Evolutionary conservation across 2,888 invertebrate species (phyloP), one percentile per base, ranked within the genome.

Genomic region (Eucera pruinosa): DNA sequence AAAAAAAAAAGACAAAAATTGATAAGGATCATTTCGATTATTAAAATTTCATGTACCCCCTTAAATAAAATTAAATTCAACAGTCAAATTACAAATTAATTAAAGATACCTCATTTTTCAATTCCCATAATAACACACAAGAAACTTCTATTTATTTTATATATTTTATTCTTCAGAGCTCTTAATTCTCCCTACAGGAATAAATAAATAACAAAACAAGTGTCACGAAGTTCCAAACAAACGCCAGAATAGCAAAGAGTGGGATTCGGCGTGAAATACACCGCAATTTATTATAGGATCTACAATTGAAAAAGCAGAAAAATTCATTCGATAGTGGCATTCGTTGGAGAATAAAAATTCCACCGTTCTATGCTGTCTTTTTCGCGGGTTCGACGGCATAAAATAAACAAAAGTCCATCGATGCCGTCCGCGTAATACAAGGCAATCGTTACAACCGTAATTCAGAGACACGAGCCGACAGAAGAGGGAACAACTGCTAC

Each of bases 391-490:
- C 47, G 48, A 39, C 11, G 33, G 25, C 23, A 41, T 41, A 20
- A 61, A 68, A 52, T 64, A 57, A 57, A 67, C 41, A 67, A 73
- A 73, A 67, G 27, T 54, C 39, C 33, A 60, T 45, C 13, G 43
- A 43, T n/a, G 5, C 64, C 41, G 30, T 13, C 25, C 58, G 41
- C 52, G 68, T 67, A 70, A 70, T 52, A 64, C 41, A 64, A 57
- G 70, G 39, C 55, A 57, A 58, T 74, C 70, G 66, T 76, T 76
- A 70, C 76, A 76, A 66, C 66, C 78, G 76, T 70, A 70, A 78
- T 76, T 69, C 76, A 70, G 41, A 50, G 15, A 41, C 55, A 36
- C 36, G 55, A 11, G 13, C 18, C 58, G 68, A 45, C 45, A 50
- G 39, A 60, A 48, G 33, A 23, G 47, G n/a, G 55, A 41, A 50